Evolutionary conservation across 2,888 invertebrate genomes (phyloP).

Genomic region (Lampropteryx suffumata): DNA sequence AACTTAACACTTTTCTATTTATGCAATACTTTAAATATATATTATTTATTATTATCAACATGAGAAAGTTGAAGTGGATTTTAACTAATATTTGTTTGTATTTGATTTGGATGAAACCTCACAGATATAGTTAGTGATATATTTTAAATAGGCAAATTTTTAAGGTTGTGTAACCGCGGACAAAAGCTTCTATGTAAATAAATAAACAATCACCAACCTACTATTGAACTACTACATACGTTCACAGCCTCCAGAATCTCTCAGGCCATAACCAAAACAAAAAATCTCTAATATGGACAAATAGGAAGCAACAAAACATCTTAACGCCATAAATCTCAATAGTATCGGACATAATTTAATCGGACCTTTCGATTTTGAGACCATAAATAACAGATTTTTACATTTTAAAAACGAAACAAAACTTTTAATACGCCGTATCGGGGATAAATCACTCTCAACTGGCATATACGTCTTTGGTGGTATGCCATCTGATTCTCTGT

Average conservation of each 20-base stretch:
- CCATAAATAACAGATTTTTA: slow-evolving; percentile 81
- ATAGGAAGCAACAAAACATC: slow-evolving; percentile 61
- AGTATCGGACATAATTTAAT: slow-evolving; percentile 79
- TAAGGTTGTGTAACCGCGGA: too few species aligned
- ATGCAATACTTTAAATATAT: too few species aligned
- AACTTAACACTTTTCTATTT: too few species aligned
- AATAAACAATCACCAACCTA: too few species aligned
- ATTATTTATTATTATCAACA: too few species aligned
- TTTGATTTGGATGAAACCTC: too few species aligned
- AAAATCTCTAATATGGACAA: slow-evolving; percentile 52
- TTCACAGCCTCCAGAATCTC: slow-evolving; percentile 36
- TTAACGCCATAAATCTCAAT: slow-evolving; percentile 69
- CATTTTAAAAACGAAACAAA: slow-evolving; percentile 77
- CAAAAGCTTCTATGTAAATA: too few species aligned
- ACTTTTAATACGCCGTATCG: slow-evolving; percentile 79
- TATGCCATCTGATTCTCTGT: slow-evolving; percentile 47
- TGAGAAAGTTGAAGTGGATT: too few species aligned
- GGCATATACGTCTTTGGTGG: slow-evolving; percentile 79
- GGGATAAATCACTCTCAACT: slow-evolving; percentile 78
- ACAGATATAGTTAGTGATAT: too few species aligned
- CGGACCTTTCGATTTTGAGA: slow-evolving; percentile 78
- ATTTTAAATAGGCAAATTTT: too few species aligned
- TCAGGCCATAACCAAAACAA: slow-evolving; percentile 19
- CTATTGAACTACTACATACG: slow-evolving; percentile 21
- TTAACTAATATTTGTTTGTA: too few species aligned